These are phyloP conservation scores for Caenorhabditis drosophilae DNA, from an alignment of 2,888 invertebrate genomes.

Conservation along the genomic window DNA sequence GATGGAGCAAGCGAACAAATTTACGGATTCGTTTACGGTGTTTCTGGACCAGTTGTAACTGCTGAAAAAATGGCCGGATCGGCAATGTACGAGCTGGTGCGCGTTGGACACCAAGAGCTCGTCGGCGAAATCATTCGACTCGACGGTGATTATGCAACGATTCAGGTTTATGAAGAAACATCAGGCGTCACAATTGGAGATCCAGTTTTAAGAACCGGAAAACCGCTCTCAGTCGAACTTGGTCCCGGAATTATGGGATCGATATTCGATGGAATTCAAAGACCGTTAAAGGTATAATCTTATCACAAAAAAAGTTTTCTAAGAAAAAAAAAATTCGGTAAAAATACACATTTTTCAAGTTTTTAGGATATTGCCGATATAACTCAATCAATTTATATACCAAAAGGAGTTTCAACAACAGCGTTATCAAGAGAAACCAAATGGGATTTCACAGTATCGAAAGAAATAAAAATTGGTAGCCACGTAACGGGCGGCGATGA, in stretches of 20 bases:
- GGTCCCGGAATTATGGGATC: conserved; percentile 99
- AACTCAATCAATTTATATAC: conserved; percentile 96
- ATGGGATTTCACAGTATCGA: conserved; percentile 88
- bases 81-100: conserved; percentile 94
- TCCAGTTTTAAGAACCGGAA: conserved; percentile 97
- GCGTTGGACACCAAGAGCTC: conserved; percentile 94
- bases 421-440: conserved; percentile 79
- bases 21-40: conserved; percentile 94
- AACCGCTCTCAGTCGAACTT: conserved; percentile 95
- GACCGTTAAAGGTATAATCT: conserved; percentile 91
- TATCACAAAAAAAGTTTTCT: too few relatives aligned
- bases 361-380: conserved; percentile 91
- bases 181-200: conserved; percentile 98
- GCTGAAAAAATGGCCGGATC: conserved; percentile 84
- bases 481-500: conserved; percentile 87
- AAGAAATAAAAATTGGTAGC: conserved; percentile 78
- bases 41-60: conserved; percentile 80
- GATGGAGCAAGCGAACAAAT: conserved; percentile 76
- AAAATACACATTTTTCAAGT: too few relatives aligned
- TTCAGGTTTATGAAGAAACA: conserved; percentile 82
- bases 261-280: conserved; percentile 99
- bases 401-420: conserved; percentile 83
- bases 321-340: too few relatives aligned
- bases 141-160: conserved; percentile 99
- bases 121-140: conserved; percentile 99